Evolutionary conservation across 2,888 invertebrate species (phyloP), one percentile per base, ranked within the genome.

Genomic region (Hemistola chrysoprasaria): DNA sequence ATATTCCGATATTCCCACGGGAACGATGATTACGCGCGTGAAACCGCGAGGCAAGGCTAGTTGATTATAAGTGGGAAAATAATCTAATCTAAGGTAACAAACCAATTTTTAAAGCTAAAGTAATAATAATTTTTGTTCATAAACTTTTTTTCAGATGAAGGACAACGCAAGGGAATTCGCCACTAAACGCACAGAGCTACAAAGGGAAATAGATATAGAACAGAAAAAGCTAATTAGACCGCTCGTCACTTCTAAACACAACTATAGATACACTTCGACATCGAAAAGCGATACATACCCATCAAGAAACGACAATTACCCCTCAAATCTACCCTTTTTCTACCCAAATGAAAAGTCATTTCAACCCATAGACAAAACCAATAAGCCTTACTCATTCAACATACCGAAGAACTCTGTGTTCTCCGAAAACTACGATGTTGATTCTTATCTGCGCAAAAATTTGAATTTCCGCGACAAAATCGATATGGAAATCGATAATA

Each of bases 161-260:
- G 78, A 90, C 49, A 87, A 84, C 60, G 71, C 86, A 22, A 75
- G 74, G 28, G 90, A 91, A 23, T 89, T 86, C 57, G 70, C 89
- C 34, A 68, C 68, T 11, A 86, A 86, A 51, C 83, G 90, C 47
- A 77, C 78, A 21, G 81, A 85, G 3, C 62, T 91, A 8, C 90
- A 90, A 45, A 75, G 76, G 25, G 88, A 90, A 11, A 86, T 90
- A 34, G 80, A 90, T 36, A 47, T 60, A 0, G 84, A 88, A 47
- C 68, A 79, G 11, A 55, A 70, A 6, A 66, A 71, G 5, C 44
- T 78, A 1, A 28, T 69, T 0, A 62, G 76, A 58, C 68, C 0
- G 9, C 36, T 7, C 33, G 37, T 0, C 21, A 24, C 0, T 10
- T 41, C 1, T 36, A 50, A 0, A 47, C 52, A 27, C 53, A 64